These are phyloP conservation scores for Tapirus terrestris DNA, from an alignment of 2,113 vertebrate genomes.

Conservation along the genomic window DNA sequence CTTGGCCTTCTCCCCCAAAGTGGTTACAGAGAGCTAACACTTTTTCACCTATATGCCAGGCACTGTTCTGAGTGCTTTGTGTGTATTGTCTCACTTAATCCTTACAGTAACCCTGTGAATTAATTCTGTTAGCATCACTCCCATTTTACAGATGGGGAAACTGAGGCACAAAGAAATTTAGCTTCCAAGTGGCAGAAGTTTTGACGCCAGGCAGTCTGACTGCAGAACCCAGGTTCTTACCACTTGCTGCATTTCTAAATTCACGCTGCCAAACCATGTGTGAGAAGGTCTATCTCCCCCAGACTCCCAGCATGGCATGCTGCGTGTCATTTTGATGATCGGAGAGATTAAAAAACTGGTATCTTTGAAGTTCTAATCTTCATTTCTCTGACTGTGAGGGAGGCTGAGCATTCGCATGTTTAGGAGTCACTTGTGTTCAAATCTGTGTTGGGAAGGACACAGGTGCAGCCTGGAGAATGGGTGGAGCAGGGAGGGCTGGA, in stretches of 20 bases:
- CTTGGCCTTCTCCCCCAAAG: neutral
- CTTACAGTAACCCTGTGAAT: neutral
- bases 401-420: neutral
- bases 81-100: neutral
- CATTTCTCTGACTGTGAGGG: neutral
- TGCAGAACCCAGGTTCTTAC: neutral
- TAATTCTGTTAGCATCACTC: neutral
- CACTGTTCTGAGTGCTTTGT: neutral
- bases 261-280: neutral
- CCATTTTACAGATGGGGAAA: neutral
- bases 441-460: neutral
- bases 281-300: neutral
- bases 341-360: neutral
- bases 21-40: neutral
- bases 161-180: neutral
- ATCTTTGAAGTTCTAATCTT: neutral
- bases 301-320: neutral
- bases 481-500: neutral
- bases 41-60: neutral
- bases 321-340: neutral
- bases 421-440: neutral
- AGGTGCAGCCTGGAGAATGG: neutral
- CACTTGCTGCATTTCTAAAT: neutral
- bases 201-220: neutral
- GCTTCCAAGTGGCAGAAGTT: neutral